Evolutionary conservation across 2,113 vertebrate species (phyloP).

Genomic region (Aviceda subcristata): DNA sequence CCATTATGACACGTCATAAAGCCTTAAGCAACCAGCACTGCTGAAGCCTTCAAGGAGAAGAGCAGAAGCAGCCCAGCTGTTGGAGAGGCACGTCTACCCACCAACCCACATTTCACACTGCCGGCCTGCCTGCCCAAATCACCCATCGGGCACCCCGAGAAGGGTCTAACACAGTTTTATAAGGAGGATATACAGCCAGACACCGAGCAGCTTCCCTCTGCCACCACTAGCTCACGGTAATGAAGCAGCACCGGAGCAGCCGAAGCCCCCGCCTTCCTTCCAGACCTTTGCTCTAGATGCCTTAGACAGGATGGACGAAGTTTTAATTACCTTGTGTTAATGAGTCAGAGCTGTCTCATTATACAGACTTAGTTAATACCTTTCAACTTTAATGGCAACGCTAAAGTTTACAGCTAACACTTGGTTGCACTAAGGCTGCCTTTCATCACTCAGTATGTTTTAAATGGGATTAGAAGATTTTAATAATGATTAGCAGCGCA

Average conservation of each 20-base stretch:
- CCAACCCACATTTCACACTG: accelerated
- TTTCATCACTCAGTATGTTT: not conserved
- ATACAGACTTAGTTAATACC: not conserved
- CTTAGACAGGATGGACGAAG: accelerated
- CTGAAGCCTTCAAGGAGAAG: not conserved
- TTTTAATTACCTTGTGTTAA: not conserved
- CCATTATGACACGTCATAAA: not conserved
- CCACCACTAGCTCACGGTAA: not conserved
- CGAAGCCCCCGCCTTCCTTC: not conserved
- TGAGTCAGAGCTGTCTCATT: not conserved
- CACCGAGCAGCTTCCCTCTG: accelerated
- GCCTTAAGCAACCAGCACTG: not conserved
- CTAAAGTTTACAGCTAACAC: not conserved
- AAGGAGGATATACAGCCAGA: accelerated
- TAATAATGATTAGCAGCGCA: not conserved
- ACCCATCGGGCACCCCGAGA: accelerated
- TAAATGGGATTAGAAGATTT: not conserved
- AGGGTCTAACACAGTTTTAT: accelerated
- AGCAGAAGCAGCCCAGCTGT: not conserved
- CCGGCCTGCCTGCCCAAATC: not conserved
- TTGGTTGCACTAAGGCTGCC: not conserved
- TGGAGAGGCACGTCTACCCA: not conserved
- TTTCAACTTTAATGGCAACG: not conserved
- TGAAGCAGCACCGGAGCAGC: not conserved
- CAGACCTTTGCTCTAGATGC: not conserved